Evolutionary conservation across 1,140 invertebrate species (phyloP), one percentile per base, ranked within the genome.

Genomic region (Drosophila bipectinata): DNA sequence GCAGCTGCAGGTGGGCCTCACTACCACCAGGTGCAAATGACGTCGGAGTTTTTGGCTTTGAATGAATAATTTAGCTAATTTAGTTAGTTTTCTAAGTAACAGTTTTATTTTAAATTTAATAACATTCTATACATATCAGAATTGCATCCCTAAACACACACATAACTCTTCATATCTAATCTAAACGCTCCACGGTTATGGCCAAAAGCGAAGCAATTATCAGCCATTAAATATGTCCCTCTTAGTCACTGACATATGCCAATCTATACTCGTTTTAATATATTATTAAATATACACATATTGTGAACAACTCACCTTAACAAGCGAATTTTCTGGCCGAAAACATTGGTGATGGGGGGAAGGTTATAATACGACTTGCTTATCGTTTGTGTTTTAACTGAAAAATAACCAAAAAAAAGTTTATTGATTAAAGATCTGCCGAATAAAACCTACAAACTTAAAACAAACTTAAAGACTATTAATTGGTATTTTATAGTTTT

Each of bases 231-330:
- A 51, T 59, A 14, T 32, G 54, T 28, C 28, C 18, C 44, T 66
- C 37, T 76, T 76, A 76, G 54, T 67, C 72, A 76, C 44, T 68
- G 72, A 49, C 55, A 67, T 41, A 54, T 59, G 72, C 49, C 61
- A 76, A 76, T 76, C 51, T 55, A 49, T 4, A 15, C 14, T n/a
- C 41, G 15, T 4, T 45, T 39, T 71, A 56, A 60, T 41, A 62
- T 49, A 68, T 77, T 56, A 45, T 39, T 24, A 64, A 34, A 47
- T 18, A 59, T 34, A 34, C 39, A 57, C 61, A 51, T 49, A 30
- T 53, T 30, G 24, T 21, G 14, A 55, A 45, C 18, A 82, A 82
- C 82, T 85, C 59, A 85, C 82, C 82, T 85, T 87, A 85, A 68
- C 66, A 59, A 74, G 58, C 51, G 45, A 61, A 66, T 64, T 72